Evolutionary conservation across 1,140 invertebrate species (phyloP), one percentile per base, ranked within the genome.

Genomic region (Sitodiplosis mosellana): DNA sequence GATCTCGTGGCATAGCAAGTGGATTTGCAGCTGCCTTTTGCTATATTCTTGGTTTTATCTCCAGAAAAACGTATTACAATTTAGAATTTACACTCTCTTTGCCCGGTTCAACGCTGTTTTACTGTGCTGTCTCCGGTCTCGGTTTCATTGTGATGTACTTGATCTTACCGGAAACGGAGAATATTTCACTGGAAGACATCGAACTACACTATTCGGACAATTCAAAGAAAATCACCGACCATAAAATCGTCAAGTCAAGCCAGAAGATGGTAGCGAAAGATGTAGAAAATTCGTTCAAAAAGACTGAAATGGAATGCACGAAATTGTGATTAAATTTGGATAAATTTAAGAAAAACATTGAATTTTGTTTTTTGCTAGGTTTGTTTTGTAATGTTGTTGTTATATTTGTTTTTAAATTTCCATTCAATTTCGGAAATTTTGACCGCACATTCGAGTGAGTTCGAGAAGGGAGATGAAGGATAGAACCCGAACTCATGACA

Each of bases 81-180:
- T 47, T 72, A 14, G 67, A 76, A 49, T 55, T 57, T 2, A 34
- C 54, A 4, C 53, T 78, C 1, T 68, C 69, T 11, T 54, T 72
- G 14, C 69, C 69, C 52, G 75, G 27, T 27, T 3, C 27, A 5
- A 5, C 27, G 27, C 10, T 27, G 27, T 27, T 27, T 3, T 27
- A 27, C 27, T 66, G 73, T n/a, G 10, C 27, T 5, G 10, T 27
- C 27, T 5, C 10, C 27, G 3, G 27, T 27, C 27, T 27, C 10
- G 44, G 44, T 17, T 59, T 74, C 12, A 55, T 73, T 2, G 55
- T 80, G 46, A 60, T 83, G 12, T 75, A 74, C 50, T 69, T 77
- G 38, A 74, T 75, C 49, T 58, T 89, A n/a, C 84, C 86, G 2
- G 83, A 89, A 64, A 89, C 84, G 0, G 83, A 83, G 64, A 79